Percentiles rank a stretch among this genome's conserved stretches.
Evolutionary conservation across 2,113 vertebrate genomes (phyloP).

Genomic region (Oceanites oceanicus): DNA sequence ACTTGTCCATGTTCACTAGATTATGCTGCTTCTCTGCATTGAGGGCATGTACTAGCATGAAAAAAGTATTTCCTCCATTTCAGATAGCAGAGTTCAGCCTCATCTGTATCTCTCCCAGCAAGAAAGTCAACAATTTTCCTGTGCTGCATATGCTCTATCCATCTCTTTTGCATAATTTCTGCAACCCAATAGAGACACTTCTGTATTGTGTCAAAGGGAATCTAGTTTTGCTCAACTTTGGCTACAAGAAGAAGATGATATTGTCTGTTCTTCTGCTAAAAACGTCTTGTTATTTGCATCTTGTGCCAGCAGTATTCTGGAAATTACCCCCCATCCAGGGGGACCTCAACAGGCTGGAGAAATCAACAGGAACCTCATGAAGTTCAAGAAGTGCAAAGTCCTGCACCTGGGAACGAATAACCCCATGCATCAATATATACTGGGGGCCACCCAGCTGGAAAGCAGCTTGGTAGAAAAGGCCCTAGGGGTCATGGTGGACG

Average conservation of each 20-base stretch:
- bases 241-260: not conserved
- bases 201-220: not conserved
- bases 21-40: not conserved
- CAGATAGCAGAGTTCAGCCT: not conserved
- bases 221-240: not conserved
- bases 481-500: rapidly evolving
- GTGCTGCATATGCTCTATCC: not conserved
- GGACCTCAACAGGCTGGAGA: not conserved
- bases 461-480: not conserved
- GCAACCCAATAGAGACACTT: not conserved
- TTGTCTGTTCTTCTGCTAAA: not conserved
- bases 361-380: not conserved
- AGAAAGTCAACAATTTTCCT: not conserved
- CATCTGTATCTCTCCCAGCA: not conserved
- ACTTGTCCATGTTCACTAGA: not conserved
- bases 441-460: not conserved
- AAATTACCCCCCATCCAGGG: not conserved
- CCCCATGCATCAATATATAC: rapidly evolving
- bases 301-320: not conserved
- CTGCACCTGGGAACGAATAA: not conserved
- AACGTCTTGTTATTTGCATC: not conserved
- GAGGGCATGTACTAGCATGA: not conserved
- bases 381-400: not conserved
- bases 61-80: not conserved
- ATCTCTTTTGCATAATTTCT: not conserved